Conservation (phyloP, 2,113 vertebrate species). For the Vireo altiloquus region DNA sequence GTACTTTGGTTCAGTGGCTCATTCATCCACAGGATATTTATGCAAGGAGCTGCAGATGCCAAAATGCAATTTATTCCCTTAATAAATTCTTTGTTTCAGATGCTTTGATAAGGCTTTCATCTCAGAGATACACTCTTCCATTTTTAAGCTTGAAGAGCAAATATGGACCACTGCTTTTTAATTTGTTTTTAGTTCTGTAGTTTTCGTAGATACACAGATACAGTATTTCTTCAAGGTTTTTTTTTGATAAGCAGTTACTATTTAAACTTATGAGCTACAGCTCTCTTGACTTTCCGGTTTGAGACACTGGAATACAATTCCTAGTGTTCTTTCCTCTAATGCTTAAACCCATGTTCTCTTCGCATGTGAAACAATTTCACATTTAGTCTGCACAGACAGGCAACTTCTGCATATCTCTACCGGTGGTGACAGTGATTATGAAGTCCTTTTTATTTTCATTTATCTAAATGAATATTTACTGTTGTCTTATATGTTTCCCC, state of each 20-base stretch:
- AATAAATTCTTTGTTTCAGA: not conserved
- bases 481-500: not conserved
- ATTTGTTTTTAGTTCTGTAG: not conserved
- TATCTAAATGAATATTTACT: not conserved
- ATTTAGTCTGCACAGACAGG: not conserved
- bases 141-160: not conserved
- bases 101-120: not conserved
- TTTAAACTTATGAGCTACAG: not conserved
- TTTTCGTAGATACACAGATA: not conserved
- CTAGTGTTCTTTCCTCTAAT: not conserved
- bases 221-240: not conserved
- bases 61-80: not conserved
- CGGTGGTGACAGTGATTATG: not conserved
- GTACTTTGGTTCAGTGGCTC: not conserved
- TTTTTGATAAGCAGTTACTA: not conserved
- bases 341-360: not conserved
- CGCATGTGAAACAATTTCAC: not conserved
- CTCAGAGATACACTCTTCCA: not conserved
- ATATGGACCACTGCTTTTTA: not conserved
- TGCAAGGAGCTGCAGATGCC: not conserved
- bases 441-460: not conserved
- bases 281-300: not conserved
- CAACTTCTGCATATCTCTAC: fast-evolving
- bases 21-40: not conserved
- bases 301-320: not conserved